Evolutionary conservation across 2,797 vertebrate genomes (phyloP), one percentile per base, ranked within the genome.

Genomic region (Periparus ater): DNA sequence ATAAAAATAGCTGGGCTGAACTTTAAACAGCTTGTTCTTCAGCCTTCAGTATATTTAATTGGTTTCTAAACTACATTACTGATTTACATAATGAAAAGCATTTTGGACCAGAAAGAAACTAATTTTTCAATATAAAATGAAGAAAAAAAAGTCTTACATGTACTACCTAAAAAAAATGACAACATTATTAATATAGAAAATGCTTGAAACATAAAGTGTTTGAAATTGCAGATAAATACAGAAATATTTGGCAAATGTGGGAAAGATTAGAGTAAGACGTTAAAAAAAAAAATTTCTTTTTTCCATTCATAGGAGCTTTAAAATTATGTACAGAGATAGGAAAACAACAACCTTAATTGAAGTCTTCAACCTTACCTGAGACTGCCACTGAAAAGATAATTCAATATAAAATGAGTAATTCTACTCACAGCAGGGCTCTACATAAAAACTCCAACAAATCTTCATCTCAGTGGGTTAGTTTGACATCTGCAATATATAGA

Each of bases 391-490:
- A 95, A 96, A 96, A 86, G 85, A 95, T 84, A 92, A 89, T 70
- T 96, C 51, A 77, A 95, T 97, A 97, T 87, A 91, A 98, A 98
- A 96, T 97, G 94, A 97, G 97, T 96, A 95, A 94, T 97, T 97
- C 89, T 89, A 82, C 66, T 96, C 93, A 89, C 76, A 95, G 86
- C 48, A 94, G 87, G 72, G 71, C 74, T 88, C 90, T 97, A 96
- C 96, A 98, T 98, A 98, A 98, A 98, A 97, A 97, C 93, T 96
- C 91, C 97, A 98, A 98, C 98, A 98, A 98, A 98, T 98, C 96
- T 98, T 97, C 86, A 95, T 96, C 93, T 98, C 97, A 98, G 97
- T 97, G 94, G 96, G 97, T 97, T 98, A 97, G 93, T 98, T 98
- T 98, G 98, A 98, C 96, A 98, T 96, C 94, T 97, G 81, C 96